phyloP scores from a whole-genome alignment of 1,140 invertebrate genomes.

The Rhopalosiphum maidis region DNA sequence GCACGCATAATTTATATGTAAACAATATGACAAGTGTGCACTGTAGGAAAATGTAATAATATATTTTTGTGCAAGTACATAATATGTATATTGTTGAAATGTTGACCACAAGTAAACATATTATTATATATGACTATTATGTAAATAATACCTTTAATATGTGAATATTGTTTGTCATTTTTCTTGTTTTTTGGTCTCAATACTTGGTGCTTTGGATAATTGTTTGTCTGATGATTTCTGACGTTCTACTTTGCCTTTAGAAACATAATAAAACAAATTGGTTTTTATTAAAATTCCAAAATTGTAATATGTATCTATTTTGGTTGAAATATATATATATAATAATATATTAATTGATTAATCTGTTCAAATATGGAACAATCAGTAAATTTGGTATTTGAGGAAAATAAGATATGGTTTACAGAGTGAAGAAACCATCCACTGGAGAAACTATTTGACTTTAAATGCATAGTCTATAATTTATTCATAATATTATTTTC shows the following conservation, averaged over 20 bases:
- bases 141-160: neutral
- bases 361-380: neutral
- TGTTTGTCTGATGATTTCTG: constrained; percentile 31
- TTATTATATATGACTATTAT: neutral
- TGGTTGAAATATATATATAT: neutral
- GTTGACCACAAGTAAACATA: neutral
- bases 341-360: neutral
- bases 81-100: neutral
- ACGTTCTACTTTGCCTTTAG: constrained; percentile 43
- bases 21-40: neutral
- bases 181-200: constrained; percentile 40
- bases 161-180: constrained; percentile 29
- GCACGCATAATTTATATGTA: neutral
- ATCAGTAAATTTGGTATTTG: neutral
- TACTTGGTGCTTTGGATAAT: constrained; percentile 30
- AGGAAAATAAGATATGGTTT: neutral
- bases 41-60: neutral
- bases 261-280: neutral
- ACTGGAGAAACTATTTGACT: neutral
- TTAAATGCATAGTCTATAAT: neutral
- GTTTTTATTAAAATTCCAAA: neutral
- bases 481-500: neutral
- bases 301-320: neutral
- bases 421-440: neutral
- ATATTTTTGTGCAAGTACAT: neutral